Evolutionary conservation across 2,113 vertebrate species (phyloP).

Genomic region (Xiphias gladius): DNA sequence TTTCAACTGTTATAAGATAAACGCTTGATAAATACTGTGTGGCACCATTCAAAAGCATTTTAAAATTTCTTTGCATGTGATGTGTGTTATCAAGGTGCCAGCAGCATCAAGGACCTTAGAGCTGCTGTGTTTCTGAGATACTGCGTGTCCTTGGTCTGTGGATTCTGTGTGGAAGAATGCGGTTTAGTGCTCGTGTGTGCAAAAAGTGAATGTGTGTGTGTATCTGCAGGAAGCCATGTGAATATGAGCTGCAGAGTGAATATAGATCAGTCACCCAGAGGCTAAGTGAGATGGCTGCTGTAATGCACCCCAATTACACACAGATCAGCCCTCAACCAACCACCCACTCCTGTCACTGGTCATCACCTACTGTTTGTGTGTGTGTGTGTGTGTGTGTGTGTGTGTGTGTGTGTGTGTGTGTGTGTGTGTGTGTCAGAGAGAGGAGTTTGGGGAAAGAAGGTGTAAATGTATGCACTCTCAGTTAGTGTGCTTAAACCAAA

Average conservation of each 20-base stretch:
- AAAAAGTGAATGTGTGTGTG: background rate
- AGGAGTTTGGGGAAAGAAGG: conserved; percentile 35
- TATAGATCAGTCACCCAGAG: conserved; percentile 83
- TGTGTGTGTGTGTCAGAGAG: conserved; percentile 53
- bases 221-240: conserved; percentile 41
- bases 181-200: conserved; percentile 3
- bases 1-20: background rate
- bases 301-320: conserved; percentile 86
- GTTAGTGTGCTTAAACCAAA: conserved; percentile 71
- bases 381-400: conserved; percentile 70
- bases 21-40: background rate
- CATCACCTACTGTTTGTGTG: conserved; percentile 70
- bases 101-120: background rate
- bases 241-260: conserved; percentile 75
- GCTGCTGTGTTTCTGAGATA: conserved; percentile 13
- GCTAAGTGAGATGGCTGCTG: conserved; percentile 82
- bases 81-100: background rate
- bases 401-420: conserved; percentile 58
- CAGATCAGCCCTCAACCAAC: conserved; percentile 81
- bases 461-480: conserved; percentile 66
- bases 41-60: background rate
- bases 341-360: conserved; percentile 77
- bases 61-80: background rate
- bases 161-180: conserved; percentile 22
- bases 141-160: conserved; percentile 3